Evolutionary conservation across 2,113 vertebrate species (phyloP), one percentile per base, ranked within the genome.

Genomic region (Raphicerus campestris): DNA sequence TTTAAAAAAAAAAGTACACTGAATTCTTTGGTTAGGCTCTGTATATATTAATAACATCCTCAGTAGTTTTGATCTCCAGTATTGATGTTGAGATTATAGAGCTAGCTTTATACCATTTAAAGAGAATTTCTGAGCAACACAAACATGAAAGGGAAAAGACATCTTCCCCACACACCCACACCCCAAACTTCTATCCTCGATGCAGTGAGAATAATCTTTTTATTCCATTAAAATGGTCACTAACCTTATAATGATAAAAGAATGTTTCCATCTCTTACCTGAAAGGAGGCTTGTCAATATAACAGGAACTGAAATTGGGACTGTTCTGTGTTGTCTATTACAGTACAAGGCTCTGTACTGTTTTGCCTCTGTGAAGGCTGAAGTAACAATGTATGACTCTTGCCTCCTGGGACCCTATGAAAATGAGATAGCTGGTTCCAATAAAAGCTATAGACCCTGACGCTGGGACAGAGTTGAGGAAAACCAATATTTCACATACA

Each of bases 191-290:
- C 39, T 70, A 81, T 73, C 56, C 95, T 88, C 42, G 75, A 10
- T 51, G 32, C 24, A 91, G 32, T 47, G 92, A 77, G 51, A 95
- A 70, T 94, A 97, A 97, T 96, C 49, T 77, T 87, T 89, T 96
- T 91, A 94, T 93, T 94, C 66, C 66, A 87, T 93, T 95, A 89
- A 93, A 91, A 90, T 86, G 70, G 77, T 60, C 95, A 94, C 82
- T 93, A 97, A 91, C 77, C 84, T 96, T 86, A 80, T 87, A 92
- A 95, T 70, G 95, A 91, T 87, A 80, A 75, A 97, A 83, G 28
- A 91, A 30, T 56, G 58, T 81, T 98, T 94, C 93, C 78, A 66
- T 89, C 78, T 91, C 96, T 96, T 97, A 97, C 97, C 97, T 92
- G 96, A 60, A 80, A 89, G 85, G 47, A 80, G 94, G 66, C 86